A percentile compares a stretch with the other conserved stretches of the same genome.
phyloP scores from a whole-genome alignment of 1,140 invertebrate genomes.

The Sminthurides bifidus region DNA sequence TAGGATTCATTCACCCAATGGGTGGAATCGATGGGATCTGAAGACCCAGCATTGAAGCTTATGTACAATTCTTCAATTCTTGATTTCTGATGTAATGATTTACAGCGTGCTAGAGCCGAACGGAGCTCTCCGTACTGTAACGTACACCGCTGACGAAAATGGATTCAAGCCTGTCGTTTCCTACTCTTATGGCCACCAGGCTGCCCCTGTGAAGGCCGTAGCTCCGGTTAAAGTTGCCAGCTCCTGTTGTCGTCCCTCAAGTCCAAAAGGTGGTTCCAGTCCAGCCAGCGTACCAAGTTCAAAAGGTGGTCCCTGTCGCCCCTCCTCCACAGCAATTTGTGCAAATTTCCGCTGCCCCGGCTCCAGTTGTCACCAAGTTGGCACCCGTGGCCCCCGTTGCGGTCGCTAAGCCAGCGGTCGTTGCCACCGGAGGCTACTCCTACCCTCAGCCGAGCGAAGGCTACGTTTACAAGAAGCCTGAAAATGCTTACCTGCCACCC shows the following conservation, averaged over 20 bases:
- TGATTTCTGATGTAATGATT: neutral
- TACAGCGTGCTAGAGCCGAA: constrained; percentile 28
- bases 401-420: neutral
- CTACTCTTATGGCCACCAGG: constrained; percentile 23
- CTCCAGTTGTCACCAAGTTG: neutral
- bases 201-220: constrained; percentile 7
- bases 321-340: neutral
- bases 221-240: neutral
- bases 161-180: constrained; percentile 27
- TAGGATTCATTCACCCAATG: too few relatives aligned
- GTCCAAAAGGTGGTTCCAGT: too few relatives aligned
- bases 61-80: too few relatives aligned
- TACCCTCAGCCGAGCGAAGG: neutral
- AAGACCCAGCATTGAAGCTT: too few relatives aligned
- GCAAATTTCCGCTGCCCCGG: neutral
- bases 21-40: too few relatives aligned
- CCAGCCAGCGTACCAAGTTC: neutral
- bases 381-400: neutral
- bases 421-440: neutral
- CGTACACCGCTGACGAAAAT: constrained; percentile 25
- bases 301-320: too few relatives aligned
- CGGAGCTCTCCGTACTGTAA: constrained; percentile 22
- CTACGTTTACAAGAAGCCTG: neutral
- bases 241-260: neutral
- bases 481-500: neutral